Conservation (phyloP, 2,797 vertebrate genomes). For the Harpagifer antarcticus region DNA sequence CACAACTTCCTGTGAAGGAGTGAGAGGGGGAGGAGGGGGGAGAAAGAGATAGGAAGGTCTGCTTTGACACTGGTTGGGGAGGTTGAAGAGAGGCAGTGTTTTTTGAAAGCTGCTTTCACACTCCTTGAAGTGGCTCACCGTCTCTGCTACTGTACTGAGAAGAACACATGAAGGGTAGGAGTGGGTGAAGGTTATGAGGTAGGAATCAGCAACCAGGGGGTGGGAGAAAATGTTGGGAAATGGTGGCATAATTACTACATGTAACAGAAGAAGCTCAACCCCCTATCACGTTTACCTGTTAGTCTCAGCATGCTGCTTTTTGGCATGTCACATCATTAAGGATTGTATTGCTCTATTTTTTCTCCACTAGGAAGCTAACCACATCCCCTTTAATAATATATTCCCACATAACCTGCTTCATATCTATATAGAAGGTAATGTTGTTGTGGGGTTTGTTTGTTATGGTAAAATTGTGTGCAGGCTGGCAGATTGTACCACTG, state of each 20-base stretch:
- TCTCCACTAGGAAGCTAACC: constrained; percentile 26
- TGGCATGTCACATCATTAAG: background rate
- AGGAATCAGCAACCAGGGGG: constrained; percentile 22
- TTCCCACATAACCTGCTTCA: constrained; percentile 27
- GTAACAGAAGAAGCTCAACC: constrained; percentile 10
- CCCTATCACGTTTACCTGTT: background rate
- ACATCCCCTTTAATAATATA: constrained; percentile 47
- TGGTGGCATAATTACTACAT: constrained; percentile 23
- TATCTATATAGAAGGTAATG: constrained; percentile 7
- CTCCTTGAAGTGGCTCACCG: constrained; percentile 82
- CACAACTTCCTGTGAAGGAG: constrained; percentile 77
- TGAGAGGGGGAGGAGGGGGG: constrained; percentile 12
- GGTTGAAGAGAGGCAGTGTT: no score
- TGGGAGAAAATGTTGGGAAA: constrained; percentile 49
- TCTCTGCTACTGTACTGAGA: constrained; percentile 81
- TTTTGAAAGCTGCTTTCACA: constrained; percentile 59
- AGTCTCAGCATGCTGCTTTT: constrained; percentile 5
- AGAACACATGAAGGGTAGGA: constrained; percentile 38
- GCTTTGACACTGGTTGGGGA: constrained; percentile 47
- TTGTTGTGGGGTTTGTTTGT: constrained; percentile 54
- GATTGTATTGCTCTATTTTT: constrained; percentile 1
- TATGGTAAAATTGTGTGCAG: constrained; percentile 40
- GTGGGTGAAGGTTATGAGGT: constrained; percentile 48
- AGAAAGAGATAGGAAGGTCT: constrained; percentile 33
- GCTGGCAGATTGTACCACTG: constrained; percentile 20